Evolutionary conservation across 2,888 invertebrate species (phyloP), one percentile per base, ranked within the genome.

Genomic region (Leptogaster cylindrica): DNA sequence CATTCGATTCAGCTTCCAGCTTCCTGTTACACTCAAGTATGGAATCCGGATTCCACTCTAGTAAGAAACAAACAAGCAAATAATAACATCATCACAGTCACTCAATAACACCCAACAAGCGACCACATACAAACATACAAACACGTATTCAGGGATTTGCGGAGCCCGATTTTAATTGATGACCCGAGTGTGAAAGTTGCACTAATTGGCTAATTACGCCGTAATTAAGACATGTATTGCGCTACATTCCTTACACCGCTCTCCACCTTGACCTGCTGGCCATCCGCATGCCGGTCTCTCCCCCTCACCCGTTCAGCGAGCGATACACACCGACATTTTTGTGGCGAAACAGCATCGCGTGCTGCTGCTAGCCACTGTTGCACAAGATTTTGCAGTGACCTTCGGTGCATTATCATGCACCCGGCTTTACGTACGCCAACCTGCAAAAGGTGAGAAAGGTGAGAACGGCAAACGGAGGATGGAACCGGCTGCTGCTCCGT

Each of bases 141-240:
- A n/a, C n/a, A n/a, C n/a, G n/a, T n/a, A n/a, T n/a, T n/a, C n/a
- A n/a, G n/a, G n/a, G n/a, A n/a, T n/a, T n/a, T 33, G n/a, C 36
- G 18, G 44, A 27, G 23, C 61, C 61, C 27, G 39, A 44, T 27
- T 44, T 61, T 61, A 61, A 61, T 44, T 61, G 69, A 70, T 70
- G 70, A 67, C 69, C 70, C 27, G 70, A 71, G 76, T 75, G 76
- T 75, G 75, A 75, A 75, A 75, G 73, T 71, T 73, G 68, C 74
- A 74, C 75, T 76, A 76, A 75, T 76, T 75, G 76, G 72, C 75
- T 75, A 76, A 76, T 76, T 75, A 75, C 51, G 25, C 16, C 41
- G 66, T 68, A 70, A 70, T 70, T 70, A 70, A 70, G 70, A 70
- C 73, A 73, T 68, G 64, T 39, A n/a, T n/a, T n/a, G n/a, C n/a